Conservation (phyloP, 1,140 invertebrate genomes). For the Musca vetustissima region DNA sequence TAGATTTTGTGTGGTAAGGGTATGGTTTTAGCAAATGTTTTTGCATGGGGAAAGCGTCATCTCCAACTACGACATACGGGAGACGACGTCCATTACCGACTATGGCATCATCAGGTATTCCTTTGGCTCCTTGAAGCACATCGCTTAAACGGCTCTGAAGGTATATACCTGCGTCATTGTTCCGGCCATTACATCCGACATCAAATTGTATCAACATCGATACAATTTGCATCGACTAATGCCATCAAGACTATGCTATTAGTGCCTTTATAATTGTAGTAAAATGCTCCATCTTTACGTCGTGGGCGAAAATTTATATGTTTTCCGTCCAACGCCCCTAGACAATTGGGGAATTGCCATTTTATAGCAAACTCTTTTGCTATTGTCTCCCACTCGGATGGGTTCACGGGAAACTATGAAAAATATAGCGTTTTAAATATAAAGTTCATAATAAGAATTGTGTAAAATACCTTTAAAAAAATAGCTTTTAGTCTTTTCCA, state of each 20-base stretch:
- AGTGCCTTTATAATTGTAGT: neutral
- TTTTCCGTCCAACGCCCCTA: too few species aligned
- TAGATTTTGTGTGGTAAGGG: neutral
- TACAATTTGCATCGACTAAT: too few species aligned
- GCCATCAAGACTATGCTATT: too few species aligned
- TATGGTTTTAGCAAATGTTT: neutral
- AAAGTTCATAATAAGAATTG: too few species aligned
- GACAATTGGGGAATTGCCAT: too few species aligned
- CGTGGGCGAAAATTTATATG: neutral
- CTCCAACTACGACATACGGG: neutral
- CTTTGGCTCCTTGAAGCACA: neutral
- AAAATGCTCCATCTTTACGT: neutral
- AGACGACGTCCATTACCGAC: too few species aligned
- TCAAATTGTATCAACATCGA: neutral
- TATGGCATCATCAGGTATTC: neutral
- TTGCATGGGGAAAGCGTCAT: too few species aligned
- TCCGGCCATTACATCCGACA: neutral
- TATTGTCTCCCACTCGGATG: neutral
- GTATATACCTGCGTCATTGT: neutral
- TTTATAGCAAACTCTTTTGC: too few species aligned
- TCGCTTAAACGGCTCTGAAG: too few species aligned
- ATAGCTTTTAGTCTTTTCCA: neutral
- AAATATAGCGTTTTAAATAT: constrained; percentile 1
- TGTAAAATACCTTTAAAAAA: too few species aligned
- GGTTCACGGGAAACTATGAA: neutral